A percentile compares a stretch with the other conserved stretches of the same genome.
These are phyloP conservation scores for Apomyelois bistriatella DNA, from an alignment of 2,888 invertebrate species.

Conservation along the genomic window DNA sequence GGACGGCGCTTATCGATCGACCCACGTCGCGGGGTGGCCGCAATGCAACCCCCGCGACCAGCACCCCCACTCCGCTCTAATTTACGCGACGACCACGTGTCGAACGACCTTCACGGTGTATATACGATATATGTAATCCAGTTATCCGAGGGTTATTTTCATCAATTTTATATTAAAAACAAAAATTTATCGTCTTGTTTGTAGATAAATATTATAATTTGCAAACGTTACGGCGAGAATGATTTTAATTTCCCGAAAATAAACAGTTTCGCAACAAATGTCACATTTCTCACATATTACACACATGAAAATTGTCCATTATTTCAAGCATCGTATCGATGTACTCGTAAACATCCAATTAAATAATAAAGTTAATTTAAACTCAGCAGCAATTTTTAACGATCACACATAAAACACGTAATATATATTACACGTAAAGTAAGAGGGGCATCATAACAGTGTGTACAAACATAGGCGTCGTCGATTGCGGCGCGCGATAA, in stretches of 20 bases:
- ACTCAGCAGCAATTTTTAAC: constrained; percentile 8
- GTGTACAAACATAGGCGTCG: constrained; percentile 49
- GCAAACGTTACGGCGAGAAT: too few relatives aligned
- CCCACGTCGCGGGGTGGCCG: constrained; percentile 19
- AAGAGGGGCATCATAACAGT: constrained; percentile 38
- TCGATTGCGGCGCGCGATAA: constrained; percentile 68
- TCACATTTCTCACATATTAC: too few relatives aligned
- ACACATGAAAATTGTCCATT: background rate
- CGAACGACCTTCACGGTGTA: constrained; percentile 48
- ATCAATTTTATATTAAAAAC: background rate
- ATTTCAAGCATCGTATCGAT: constrained; percentile 1
- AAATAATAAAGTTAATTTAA: constrained; percentile 2
- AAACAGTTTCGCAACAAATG: too few relatives aligned
- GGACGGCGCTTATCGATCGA: constrained; percentile 24
- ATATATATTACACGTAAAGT: constrained; percentile 30
- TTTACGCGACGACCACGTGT: constrained; percentile 54
- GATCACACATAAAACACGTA: constrained; percentile 5
- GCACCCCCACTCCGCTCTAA: constrained; percentile 29
- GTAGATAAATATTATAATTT: background rate
- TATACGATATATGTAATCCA: constrained; percentile 23
- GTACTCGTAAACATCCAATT: constrained; percentile 16
- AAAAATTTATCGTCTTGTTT: too few relatives aligned
- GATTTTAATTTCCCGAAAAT: too few relatives aligned
- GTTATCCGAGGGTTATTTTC: background rate
- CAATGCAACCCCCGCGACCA: constrained; percentile 17